phyloP scores from a whole-genome alignment of 2,113 vertebrate species.

The Paratilapia polleni region DNA sequence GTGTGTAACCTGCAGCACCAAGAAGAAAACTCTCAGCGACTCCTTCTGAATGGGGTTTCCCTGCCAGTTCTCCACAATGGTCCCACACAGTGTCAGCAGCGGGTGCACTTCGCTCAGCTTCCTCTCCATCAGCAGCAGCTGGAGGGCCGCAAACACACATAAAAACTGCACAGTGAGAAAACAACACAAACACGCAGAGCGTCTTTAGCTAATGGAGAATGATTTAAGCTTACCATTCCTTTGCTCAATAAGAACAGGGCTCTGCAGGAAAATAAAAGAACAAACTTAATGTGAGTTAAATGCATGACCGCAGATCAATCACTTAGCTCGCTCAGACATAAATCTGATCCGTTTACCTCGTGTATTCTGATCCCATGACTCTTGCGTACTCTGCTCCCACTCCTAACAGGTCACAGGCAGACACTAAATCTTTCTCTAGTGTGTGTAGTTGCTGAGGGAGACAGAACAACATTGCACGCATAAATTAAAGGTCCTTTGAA shows the following conservation, averaged over 20 bases:
- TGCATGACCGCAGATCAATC: background rate
- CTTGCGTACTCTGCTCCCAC: slow-evolving; percentile 92
- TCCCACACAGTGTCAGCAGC: slow-evolving; percentile 89
- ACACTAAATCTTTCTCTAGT: slow-evolving; percentile 92
- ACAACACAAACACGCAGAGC: slow-evolving; percentile 78
- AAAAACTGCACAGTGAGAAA: background rate
- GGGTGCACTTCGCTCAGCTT: slow-evolving; percentile 94
- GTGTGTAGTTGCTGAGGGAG: slow-evolving; percentile 89
- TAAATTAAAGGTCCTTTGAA: background rate
- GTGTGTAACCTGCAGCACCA: slow-evolving; percentile 93
- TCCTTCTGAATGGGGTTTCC: slow-evolving; percentile 96
- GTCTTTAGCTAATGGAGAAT: slow-evolving; percentile 85
- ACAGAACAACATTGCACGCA: background rate
- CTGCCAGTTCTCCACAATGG: slow-evolving; percentile 95
- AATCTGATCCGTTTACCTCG: slow-evolving; percentile 78
- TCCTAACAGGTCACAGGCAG: slow-evolving; percentile 90
- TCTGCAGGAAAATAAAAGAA: slow-evolving; percentile 37
- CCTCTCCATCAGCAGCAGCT: slow-evolving; percentile 92
- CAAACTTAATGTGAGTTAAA: background rate
- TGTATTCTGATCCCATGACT: slow-evolving; percentile 94
- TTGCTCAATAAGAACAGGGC: slow-evolving; percentile 45
- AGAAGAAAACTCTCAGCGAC: slow-evolving; percentile 89
- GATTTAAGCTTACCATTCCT: slow-evolving; percentile 30
- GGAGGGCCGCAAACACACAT: background rate
- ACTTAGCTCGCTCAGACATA: background rate